phyloP scores from a whole-genome alignment of 2,888 invertebrate genomes.

The Athetis lepigone region DNA sequence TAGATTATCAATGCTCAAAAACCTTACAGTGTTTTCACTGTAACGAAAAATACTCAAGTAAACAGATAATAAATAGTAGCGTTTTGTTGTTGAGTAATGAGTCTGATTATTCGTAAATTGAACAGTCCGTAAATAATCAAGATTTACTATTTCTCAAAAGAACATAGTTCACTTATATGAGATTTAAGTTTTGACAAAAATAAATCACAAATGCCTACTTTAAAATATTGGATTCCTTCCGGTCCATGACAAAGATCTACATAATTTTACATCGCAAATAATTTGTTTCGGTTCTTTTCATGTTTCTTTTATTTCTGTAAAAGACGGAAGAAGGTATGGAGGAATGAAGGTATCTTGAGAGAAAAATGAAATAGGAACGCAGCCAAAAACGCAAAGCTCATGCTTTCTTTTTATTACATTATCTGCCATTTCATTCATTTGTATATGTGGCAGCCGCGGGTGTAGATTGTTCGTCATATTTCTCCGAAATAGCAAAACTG shows the following conservation, averaged over 20 bases:
- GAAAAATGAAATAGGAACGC: slow-evolving; percentile 66
- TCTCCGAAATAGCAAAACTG: slow-evolving; percentile 75
- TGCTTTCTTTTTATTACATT: slow-evolving; percentile 70
- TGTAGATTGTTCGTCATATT: slow-evolving; percentile 82
- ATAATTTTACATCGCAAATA: no score
- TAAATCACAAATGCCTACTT: no score
- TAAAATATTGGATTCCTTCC: no score
- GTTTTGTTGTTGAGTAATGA: slow-evolving; percentile 1
- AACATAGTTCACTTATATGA: no score
- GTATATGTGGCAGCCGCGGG: slow-evolving; percentile 90
- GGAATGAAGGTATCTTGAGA: background rate
- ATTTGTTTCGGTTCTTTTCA: no score
- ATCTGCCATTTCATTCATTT: slow-evolving; percentile 87
- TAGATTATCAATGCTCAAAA: background rate
- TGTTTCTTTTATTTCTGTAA: no score
- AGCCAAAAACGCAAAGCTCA: slow-evolving; percentile 56
- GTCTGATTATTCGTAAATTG: no score
- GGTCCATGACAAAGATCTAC: no score
- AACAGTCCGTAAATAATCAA: no score
- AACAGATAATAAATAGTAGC: slow-evolving; percentile 23
- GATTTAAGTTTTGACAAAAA: no score
- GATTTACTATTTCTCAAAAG: no score
- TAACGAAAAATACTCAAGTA: background rate
- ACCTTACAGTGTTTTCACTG: background rate
- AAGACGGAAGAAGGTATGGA: background rate